Percentiles rank a stretch among this genome's conserved stretches.
phyloP scores from a whole-genome alignment of 2,797 vertebrate genomes.

The Mormyrus proboscirostris region DNA sequence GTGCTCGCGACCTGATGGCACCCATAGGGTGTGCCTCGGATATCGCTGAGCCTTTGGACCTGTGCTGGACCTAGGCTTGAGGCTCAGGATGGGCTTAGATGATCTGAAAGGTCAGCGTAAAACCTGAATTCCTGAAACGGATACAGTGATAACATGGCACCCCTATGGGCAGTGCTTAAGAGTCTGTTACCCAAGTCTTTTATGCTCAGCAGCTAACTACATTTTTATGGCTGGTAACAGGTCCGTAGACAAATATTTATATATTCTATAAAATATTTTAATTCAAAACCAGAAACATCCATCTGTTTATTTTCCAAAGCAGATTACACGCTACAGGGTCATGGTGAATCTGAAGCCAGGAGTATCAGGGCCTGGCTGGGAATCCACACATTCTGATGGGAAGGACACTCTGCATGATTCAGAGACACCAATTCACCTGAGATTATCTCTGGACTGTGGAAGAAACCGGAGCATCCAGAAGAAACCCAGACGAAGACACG shows the following conservation, averaged over 20 bases:
- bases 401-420: background rate
- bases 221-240: background rate
- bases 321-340: background rate
- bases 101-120: constrained; percentile 56
- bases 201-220: background rate
- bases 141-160: background rate
- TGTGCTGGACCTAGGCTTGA: constrained; percentile 26
- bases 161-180: background rate
- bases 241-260: background rate
- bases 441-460: background rate
- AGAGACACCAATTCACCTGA: background rate
- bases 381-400: background rate
- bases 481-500: background rate
- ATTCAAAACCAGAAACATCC: background rate
- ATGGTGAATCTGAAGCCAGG: background rate
- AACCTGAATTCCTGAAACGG: constrained; percentile 40
- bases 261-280: background rate
- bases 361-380: background rate
- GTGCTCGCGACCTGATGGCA: background rate
- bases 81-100: constrained; percentile 50
- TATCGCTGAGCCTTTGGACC: constrained; percentile 13
- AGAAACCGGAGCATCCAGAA: background rate
- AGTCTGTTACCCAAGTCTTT: background rate
- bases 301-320: background rate
- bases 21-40: background rate